phyloP scores from a whole-genome alignment of 2,113 vertebrate species.

The zebrafish (Danio rerio) region DNA sequence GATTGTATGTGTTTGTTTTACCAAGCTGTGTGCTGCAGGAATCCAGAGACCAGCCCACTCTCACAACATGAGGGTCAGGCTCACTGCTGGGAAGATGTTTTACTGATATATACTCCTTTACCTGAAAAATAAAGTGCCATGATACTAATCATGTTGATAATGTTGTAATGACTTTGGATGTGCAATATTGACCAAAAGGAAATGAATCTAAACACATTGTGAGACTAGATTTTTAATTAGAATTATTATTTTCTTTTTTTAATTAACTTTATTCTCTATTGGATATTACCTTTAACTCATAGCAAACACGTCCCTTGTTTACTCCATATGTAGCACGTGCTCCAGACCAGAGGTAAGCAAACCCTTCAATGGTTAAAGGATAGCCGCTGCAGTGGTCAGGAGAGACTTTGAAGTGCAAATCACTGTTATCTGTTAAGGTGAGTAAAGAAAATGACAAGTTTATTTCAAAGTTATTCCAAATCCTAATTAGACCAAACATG shows the following conservation, averaged over 20 bases:
- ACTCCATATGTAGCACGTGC: conserved; percentile 87
- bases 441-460: background rate
- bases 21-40: conserved; percentile 88
- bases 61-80: conserved; percentile 88
- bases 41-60: conserved; percentile 90
- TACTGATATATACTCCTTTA: conserved; percentile 89
- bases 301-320: conserved; percentile 82
- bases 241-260: too few species aligned
- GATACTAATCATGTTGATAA: too few species aligned
- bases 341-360: conserved; percentile 90
- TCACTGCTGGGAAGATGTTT: conserved; percentile 88
- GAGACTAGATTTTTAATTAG: too few species aligned
- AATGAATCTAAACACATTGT: too few species aligned
- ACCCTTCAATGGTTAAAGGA: conserved; percentile 89
- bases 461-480: background rate
- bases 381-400: conserved; percentile 88
- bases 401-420: conserved; percentile 91
- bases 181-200: too few species aligned
- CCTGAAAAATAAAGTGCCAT: conserved; percentile 66
- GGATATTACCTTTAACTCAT: conserved; percentile 86
- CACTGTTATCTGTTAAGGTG: conserved; percentile 83
- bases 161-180: too few species aligned
- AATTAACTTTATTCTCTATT: too few species aligned
- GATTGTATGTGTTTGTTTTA: conserved; percentile 60
- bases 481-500: background rate